phyloP scores from a whole-genome alignment of 1,140 invertebrate species.

The Chymomyza costata region DNA sequence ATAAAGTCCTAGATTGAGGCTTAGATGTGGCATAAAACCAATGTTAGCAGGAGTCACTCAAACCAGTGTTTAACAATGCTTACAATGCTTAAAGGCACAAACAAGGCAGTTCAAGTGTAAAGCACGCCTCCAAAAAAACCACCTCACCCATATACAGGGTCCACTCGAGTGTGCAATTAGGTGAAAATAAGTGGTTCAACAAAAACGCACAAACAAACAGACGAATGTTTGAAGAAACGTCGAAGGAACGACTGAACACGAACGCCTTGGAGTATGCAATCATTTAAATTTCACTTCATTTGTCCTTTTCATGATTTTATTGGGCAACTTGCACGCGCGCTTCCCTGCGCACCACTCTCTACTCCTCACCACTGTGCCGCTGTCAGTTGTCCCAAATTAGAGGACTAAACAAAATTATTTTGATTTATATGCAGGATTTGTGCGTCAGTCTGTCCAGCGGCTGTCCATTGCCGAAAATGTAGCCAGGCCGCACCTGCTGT shows the following conservation, averaged over 20 bases:
- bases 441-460: too few species aligned
- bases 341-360: neutral
- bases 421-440: slow-evolving; percentile 63
- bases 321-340: neutral
- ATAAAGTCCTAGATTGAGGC: too few species aligned
- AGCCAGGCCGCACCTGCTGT: slow-evolving; percentile 7
- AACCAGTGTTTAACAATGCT: too few species aligned
- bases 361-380: slow-evolving; percentile 4
- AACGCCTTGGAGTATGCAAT: slow-evolving; percentile 68
- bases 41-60: too few species aligned
- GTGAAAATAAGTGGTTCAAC: slow-evolving; percentile 70
- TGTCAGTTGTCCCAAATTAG: slow-evolving; percentile 44
- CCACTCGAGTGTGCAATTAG: slow-evolving; percentile 71
- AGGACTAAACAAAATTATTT: slow-evolving; percentile 66
- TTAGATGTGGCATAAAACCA: too few species aligned
- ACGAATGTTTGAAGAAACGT: too few species aligned
- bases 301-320: slow-evolving; percentile 64
- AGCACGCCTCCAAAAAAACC: slow-evolving; percentile 5
- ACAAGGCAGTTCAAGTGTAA: slow-evolving; percentile 37
- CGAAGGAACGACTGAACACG: too few species aligned
- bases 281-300: slow-evolving; percentile 73
- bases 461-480: too few species aligned
- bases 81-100: too few species aligned
- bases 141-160: slow-evolving; percentile 17
- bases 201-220: slow-evolving; percentile 22